Evolutionary conservation across 2,888 invertebrate genomes (phyloP).

Genomic region (Octodonta nipae): DNA sequence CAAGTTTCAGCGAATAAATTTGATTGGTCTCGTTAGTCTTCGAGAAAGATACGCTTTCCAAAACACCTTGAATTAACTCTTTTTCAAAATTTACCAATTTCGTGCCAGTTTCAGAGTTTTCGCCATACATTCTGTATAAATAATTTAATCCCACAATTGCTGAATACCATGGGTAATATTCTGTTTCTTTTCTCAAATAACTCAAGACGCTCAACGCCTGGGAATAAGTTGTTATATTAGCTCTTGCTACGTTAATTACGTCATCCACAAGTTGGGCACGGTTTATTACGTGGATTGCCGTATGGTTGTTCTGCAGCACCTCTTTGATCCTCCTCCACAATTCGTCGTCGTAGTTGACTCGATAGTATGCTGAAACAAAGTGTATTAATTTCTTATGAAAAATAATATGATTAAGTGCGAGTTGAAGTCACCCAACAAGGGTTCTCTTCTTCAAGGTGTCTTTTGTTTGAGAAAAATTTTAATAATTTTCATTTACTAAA

Average conservation of each 20-base stretch:
- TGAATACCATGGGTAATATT: constrained; percentile 63
- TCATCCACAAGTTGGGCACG: constrained; percentile 68
- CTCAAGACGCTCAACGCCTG: constrained; percentile 48
- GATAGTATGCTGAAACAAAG: constrained; percentile 43
- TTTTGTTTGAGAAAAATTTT: no score
- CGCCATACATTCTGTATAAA: constrained; percentile 11
- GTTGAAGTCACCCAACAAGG: no score
- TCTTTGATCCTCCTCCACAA: constrained; percentile 50
- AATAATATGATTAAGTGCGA: no score
- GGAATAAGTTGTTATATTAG: constrained; percentile 38
- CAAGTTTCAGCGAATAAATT: neutral
- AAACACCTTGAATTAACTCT: neutral
- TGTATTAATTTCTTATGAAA: no score
- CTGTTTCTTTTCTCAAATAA: constrained; percentile 52
- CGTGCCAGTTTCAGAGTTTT: constrained; percentile 6
- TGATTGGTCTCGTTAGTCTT: neutral
- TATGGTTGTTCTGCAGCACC: constrained; percentile 36
- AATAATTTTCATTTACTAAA: no score
- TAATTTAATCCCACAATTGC: constrained; percentile 40
- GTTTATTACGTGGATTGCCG: constrained; percentile 46
- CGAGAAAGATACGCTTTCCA: neutral
- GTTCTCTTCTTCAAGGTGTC: no score
- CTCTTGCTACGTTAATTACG: constrained; percentile 48
- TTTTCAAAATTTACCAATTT: neutral
- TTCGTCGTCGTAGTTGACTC: constrained; percentile 49